Conservation (phyloP, 2,113 vertebrate genomes). For the Corythoichthys haematopterus region DNA sequence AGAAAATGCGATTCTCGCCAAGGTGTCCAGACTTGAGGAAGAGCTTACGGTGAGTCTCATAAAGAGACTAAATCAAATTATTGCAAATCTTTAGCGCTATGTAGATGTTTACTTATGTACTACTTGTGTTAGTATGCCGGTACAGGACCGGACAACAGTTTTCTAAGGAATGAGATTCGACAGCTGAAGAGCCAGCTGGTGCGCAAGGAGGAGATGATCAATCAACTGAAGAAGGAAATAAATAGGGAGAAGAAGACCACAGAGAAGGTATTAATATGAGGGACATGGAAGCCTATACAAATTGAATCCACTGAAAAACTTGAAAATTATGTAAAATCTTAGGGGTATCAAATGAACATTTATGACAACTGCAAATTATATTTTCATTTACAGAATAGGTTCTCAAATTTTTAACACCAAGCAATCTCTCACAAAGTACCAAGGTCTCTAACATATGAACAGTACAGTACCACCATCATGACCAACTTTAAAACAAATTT, state of each 20-base stretch:
- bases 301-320: too few relatives aligned
- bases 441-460: too few relatives aligned
- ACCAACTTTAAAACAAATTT: too few relatives aligned
- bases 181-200: conserved; percentile 85
- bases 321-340: too few relatives aligned
- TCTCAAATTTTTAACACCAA: too few relatives aligned
- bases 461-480: too few relatives aligned
- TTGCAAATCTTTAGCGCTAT: background rate
- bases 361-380: too few relatives aligned
- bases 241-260: conserved; percentile 86
- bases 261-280: conserved; percentile 77
- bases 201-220: conserved; percentile 80
- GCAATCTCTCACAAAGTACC: too few relatives aligned
- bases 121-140: conserved; percentile 51
- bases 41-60: conserved; percentile 78
- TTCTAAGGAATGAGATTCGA: conserved; percentile 85
- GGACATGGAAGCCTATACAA: too few relatives aligned
- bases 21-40: conserved; percentile 80
- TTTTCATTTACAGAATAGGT: too few relatives aligned
- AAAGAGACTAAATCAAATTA: background rate
- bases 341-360: too few relatives aligned
- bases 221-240: conserved; percentile 80
- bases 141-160: conserved; percentile 79
- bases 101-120: background rate
- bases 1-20: conserved; percentile 82